Evolutionary conservation across 2,797 vertebrate genomes (phyloP), one percentile per base, ranked within the genome.

Genomic region (Potorous gilbertii): DNA sequence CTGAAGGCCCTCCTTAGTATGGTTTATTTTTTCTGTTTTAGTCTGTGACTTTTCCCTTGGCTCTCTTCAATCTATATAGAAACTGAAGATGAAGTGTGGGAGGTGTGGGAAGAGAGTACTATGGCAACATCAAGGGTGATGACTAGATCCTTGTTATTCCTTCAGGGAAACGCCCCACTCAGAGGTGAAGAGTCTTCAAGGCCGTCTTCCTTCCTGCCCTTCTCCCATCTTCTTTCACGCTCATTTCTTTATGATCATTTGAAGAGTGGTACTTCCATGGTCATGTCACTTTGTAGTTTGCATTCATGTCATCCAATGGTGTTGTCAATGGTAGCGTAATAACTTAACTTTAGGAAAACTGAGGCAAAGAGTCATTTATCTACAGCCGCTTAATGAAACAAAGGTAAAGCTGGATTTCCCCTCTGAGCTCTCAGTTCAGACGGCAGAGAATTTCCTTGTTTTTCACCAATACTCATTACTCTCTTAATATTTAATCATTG

Each of bases 81-180:
- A 98, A 98, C 96, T 94, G 59, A 90, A 90, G 97, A 96, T 56
- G 54, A 27, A 0, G 18, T 52, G 98, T 98, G 98, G 98, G 97
- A 55, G 94, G 98, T 57, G 97, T 97, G 98, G 97, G 98, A 98
- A 96, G 0, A 95, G 0, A 81, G 97, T 59, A 0, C 94, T 96
- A 98, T 97, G 98, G 98, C 98, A 97, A 97, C 94, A 96, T 96
- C 50, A 31, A 90, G 90, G 97, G 66, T 34, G 96, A 95, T 89
- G 97, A 96, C 97, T 94, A 55, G 93, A 52, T 95, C 93, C 97
- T 98, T 98, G 97, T 98, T 96, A 97, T 97, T 92, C 55, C 94
- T 98, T 90, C 50, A 0, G 96, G 97, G 96, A 96, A 56, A 92
- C 94, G 87, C 96, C 94, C 91, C 40, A 0, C 1, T 0, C 50